Evolutionary conservation across 2,888 invertebrate species (phyloP).

Genomic region (Maniola hyperantus): DNA sequence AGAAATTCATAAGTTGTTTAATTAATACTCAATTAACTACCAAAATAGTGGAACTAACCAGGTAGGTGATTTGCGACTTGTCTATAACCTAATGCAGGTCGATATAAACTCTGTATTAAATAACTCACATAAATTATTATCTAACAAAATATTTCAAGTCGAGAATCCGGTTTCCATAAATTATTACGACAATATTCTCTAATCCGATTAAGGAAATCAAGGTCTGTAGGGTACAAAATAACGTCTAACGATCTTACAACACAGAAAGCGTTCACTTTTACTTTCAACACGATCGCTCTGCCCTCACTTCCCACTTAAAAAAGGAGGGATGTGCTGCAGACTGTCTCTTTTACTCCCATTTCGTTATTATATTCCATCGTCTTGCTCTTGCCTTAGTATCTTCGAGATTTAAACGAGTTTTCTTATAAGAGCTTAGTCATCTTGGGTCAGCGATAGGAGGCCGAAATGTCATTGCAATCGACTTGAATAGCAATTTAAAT

Average conservation of each 20-base stretch:
- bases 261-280: conserved; percentile 71
- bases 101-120: conserved; percentile 11
- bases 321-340: conserved; percentile 52
- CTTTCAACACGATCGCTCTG: conserved; percentile 51
- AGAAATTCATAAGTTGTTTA: too few species aligned
- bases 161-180: conserved; percentile 28
- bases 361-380: conserved; percentile 41
- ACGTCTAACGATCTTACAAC: conserved; percentile 41
- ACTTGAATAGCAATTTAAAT: conserved; percentile 49
- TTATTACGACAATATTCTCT: conserved; percentile 31
- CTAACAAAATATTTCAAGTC: conserved; percentile 18
- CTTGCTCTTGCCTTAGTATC: conserved; percentile 45
- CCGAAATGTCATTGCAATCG: conserved; percentile 68
- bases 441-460: conserved; percentile 65
- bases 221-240: conserved; percentile 48
- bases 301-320: conserved; percentile 63
- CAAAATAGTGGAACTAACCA: background rate
- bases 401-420: conserved; percentile 65
- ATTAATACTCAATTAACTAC: too few species aligned
- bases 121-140: conserved; percentile 18
- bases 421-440: conserved; percentile 68
- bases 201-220: conserved; percentile 47
- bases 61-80: background rate
- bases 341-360: conserved; percentile 52
- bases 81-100: background rate